Evolutionary conservation across 2,797 vertebrate species (phyloP).

Genomic region (Diplodus sargus): DNA sequence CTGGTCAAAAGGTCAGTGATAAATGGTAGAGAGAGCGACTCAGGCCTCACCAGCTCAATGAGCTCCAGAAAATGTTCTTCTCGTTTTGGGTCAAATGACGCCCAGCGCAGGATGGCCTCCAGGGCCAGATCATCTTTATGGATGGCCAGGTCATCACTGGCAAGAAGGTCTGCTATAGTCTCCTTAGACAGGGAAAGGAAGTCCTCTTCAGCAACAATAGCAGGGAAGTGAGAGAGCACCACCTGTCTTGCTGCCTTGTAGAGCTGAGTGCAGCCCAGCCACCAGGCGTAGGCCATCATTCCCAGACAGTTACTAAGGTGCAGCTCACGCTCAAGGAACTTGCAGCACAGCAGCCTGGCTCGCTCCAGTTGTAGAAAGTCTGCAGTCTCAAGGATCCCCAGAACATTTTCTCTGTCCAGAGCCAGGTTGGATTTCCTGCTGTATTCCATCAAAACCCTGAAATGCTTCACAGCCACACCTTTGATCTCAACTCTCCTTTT

Average conservation of each 20-base stretch:
- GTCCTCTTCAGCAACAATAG: constrained; percentile 84
- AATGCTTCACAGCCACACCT: constrained; percentile 81
- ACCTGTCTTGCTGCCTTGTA: constrained; percentile 83
- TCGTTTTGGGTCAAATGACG: constrained; percentile 82
- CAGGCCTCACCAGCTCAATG: constrained; percentile 84
- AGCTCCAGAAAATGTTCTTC: constrained; percentile 89
- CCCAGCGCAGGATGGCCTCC: constrained; percentile 88
- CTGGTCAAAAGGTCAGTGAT: constrained; percentile 85
- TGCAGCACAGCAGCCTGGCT: constrained; percentile 87
- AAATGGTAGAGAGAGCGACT: constrained; percentile 88
- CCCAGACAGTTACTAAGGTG: constrained; percentile 91
- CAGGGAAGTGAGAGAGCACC: constrained; percentile 88
- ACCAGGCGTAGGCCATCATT: constrained; percentile 89
- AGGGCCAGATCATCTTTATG: constrained; percentile 87
- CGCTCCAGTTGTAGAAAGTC: constrained; percentile 89
- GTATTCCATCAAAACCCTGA: constrained; percentile 86
- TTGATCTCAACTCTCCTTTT: constrained; percentile 84
- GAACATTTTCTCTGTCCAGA: constrained; percentile 84
- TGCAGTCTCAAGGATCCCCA: constrained; percentile 87
- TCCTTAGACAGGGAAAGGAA: constrained; percentile 88
- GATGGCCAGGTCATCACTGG: constrained; percentile 87
- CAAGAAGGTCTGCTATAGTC: constrained; percentile 85
- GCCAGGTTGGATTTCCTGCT: constrained; percentile 75
- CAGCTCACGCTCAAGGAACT: constrained; percentile 90
- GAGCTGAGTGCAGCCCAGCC: constrained; percentile 85